These are phyloP conservation scores for Phycodurus eques DNA, from an alignment of 2,113 vertebrate genomes.

Conservation along the genomic window DNA sequence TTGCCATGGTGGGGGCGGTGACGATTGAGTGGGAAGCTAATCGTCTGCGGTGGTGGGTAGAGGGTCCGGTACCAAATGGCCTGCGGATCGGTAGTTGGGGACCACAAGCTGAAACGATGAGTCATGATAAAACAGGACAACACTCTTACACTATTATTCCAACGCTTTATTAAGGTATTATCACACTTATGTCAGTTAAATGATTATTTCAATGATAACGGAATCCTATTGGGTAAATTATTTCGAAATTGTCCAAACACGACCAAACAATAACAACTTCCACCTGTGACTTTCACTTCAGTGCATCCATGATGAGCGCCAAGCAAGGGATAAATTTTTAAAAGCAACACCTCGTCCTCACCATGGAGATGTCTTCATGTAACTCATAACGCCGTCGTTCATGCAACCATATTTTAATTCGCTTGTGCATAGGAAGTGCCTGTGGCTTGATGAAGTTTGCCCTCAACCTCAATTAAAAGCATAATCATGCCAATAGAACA, in stretches of 20 bases:
- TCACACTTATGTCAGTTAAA: not conserved
- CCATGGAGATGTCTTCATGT: not conserved
- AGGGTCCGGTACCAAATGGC: no score
- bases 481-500: slow-evolving; percentile 68
- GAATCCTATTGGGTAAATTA: not conserved
- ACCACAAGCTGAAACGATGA: no score
- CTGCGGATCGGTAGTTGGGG: no score
- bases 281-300: slow-evolving; percentile 17
- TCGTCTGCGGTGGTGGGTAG: no score
- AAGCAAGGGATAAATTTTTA: not conserved
- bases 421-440: slow-evolving; percentile 40
- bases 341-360: not conserved
- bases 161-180: no score
- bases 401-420: slow-evolving; percentile 55
- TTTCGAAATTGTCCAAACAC: not conserved
- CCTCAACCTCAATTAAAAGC: slow-evolving; percentile 62
- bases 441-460: slow-evolving; percentile 63
- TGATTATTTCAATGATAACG: not conserved
- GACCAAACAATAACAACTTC: not conserved
- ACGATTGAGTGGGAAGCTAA: no score
- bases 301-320: not conserved
- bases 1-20: no score
- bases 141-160: not conserved
- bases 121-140: no score
- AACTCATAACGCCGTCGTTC: slow-evolving; percentile 18